These are phyloP conservation scores for Mactromeris polynyma DNA, from an alignment of 2,888 invertebrate genomes.

Conservation along the genomic window DNA sequence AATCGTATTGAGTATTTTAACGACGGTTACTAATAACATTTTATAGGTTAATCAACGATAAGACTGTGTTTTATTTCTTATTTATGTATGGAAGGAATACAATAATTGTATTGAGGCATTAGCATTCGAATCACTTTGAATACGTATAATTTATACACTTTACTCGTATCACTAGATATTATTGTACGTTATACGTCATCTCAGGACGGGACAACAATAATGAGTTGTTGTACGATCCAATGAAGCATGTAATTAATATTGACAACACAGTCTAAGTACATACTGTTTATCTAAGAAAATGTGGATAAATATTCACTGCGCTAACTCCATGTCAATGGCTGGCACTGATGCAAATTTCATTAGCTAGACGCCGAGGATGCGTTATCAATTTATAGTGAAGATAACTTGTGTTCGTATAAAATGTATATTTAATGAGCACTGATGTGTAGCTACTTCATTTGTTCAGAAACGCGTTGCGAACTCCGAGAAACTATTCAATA, in stretches of 20 bases:
- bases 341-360: background rate
- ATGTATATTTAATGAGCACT: background rate
- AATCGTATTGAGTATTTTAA: no score
- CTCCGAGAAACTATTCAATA: background rate
- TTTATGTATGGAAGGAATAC: no score
- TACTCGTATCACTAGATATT: no score
- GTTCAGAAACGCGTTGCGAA: background rate
- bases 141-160: no score
- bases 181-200: no score
- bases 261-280: background rate
- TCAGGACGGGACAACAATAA: background rate
- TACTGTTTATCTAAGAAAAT: background rate
- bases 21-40: no score
- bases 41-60: no score
- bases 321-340: background rate
- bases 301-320: background rate
- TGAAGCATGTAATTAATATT: background rate
- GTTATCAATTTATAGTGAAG: background rate
- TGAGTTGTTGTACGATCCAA: background rate
- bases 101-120: no score
- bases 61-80: no score
- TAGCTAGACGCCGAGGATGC: background rate
- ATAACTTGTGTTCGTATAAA: background rate
- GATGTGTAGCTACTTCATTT: background rate
- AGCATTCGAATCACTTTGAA: no score